Percentiles rank a stretch among this genome's conserved stretches.
Evolutionary conservation across 1,140 invertebrate genomes (phyloP).

Genomic region (Nasonia longicornis): DNA sequence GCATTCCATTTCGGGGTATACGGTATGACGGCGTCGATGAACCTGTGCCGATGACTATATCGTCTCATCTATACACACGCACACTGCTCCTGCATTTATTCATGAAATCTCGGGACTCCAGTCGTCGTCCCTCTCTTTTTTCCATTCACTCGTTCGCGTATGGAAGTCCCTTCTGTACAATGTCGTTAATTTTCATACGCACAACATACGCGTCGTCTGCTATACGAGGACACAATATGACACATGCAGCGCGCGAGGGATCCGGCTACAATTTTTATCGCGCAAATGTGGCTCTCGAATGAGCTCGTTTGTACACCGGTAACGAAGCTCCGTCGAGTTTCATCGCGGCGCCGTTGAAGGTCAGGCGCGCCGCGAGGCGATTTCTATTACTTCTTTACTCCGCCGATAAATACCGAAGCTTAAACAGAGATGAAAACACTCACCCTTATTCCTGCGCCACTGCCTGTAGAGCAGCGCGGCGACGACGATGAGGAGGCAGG

Average conservation of each 20-base stretch:
- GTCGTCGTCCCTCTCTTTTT: neutral
- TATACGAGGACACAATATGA: too few species aligned
- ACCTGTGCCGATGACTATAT: slow-evolving; percentile 26
- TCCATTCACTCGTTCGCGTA: neutral
- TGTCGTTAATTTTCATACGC: too few species aligned
- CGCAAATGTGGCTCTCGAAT: too few species aligned
- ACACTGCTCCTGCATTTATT: slow-evolving; percentile 28
- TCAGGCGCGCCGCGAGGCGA: too few species aligned
- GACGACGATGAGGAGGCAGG: slow-evolving; percentile 64
- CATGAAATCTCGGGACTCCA: slow-evolving; percentile 22
- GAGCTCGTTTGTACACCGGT: too few species aligned
- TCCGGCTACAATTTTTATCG: too few species aligned
- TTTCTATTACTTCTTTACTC: too few species aligned
- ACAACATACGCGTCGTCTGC: too few species aligned
- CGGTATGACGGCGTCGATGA: slow-evolving; percentile 25
- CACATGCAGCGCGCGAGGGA: too few species aligned
- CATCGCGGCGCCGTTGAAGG: too few species aligned
- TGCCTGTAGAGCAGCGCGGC: slow-evolving; percentile 66
- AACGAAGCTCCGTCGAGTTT: too few species aligned
- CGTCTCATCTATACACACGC: slow-evolving; percentile 5
- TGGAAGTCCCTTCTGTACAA: neutral
- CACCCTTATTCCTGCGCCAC: slow-evolving; percentile 68
- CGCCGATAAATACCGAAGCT: too few species aligned
- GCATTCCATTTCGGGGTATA: slow-evolving; percentile 11
- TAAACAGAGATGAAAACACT: slow-evolving; percentile 49